Base-by-base conservation (phyloP, 2,888 invertebrate species). In the Drosophila incognita region DNA sequence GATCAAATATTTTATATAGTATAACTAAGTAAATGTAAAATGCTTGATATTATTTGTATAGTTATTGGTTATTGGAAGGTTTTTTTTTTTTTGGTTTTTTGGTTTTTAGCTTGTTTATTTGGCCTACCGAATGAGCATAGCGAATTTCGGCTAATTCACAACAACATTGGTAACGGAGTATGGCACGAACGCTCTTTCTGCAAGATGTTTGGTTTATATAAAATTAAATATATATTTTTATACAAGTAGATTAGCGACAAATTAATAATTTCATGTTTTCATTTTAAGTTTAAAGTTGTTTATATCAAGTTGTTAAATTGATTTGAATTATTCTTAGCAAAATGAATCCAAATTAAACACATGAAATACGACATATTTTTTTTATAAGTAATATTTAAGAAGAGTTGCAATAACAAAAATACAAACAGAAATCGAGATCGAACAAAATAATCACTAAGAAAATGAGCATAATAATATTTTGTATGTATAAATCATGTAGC, bases 121-220 rank as follows among this genome's bases (percentile, higher is more conserved):
- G 86, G 92, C 93, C 92, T 93, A 93, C 93, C 93, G 93, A 93
- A 92, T 93, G 92, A 90, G 93, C 91, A 90, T 93, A 93, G 92
- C 92, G 92, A 92, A 93, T 92, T 92, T 93, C 93, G 83, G 93
- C 93, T 91, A 93, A 93, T 92, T 93, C 93, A 91, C 93, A 93
- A 93, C 93, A 93, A 93, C 93, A 93, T 92, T 93, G 93, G 92
- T 93, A 93, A 89, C 93, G 93, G 85, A 93, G 93, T 88, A 93
- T 92, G 92, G 93, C 93, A 89, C 93, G 93, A 92, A 93, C 93
- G 92, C 93, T 92, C 92, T 93, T 93, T 93, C 93, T 93, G 93
- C 92, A 93, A 93, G 90, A 92, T 83, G 77, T 90, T 88, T 82
- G 81, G 83, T 85, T 87, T 87, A 84, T 79, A 88, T 84, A 79